Base-by-base conservation (phyloP, 2,113 vertebrate species). In the Serilophus lunatus region DNA sequence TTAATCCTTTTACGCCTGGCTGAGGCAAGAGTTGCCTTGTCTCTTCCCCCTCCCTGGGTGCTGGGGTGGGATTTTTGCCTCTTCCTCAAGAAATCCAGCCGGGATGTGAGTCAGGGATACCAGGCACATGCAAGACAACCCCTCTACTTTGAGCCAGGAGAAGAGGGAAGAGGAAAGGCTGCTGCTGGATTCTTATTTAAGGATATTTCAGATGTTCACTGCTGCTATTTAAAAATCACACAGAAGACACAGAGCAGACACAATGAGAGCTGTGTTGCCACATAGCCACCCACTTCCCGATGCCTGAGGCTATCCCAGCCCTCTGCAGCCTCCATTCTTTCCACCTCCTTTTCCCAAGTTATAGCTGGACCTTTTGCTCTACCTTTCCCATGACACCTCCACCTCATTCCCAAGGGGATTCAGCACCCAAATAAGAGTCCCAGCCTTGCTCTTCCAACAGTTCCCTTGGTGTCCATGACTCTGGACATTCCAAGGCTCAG, bases 1-100 rank as follows among this genome's bases (percentile, higher is more conserved):
- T 74, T 97, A 97, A 97, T 97, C 95, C 95, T 70, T 96, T 90
- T 54, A 80, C 12, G 2, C 7, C 10, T 13, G 72, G 92, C 18
- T 74, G 90, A 90, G 76, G 4, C 26, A 83, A 85, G 93, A 86
- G 88, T 77, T 88, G 53, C 36, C 92, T 44, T 65, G 68, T 45
- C 85, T 61, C 63, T 47, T 18, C 68, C 82, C 13, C 45, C 57
- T n/a, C n/a, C 74, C 65, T 1, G 2, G 17, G 31, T 4, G 56
- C 65, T 24, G 19, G 53, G 23, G 22, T 65, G 71, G 47, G 36
- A 3, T 59, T 81, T 82, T 28, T 14, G 4, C 40, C 81, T 66
- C 38, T 59, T 70, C 77, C 65, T 86, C 33, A 7, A 33, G 61
- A 61, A 54, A 74, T 35, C 69, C 74, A 29, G 50, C 45, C 57